Evolutionary conservation across 2,888 invertebrate species (phyloP).

Genomic region (Xylota sylvarum): DNA sequence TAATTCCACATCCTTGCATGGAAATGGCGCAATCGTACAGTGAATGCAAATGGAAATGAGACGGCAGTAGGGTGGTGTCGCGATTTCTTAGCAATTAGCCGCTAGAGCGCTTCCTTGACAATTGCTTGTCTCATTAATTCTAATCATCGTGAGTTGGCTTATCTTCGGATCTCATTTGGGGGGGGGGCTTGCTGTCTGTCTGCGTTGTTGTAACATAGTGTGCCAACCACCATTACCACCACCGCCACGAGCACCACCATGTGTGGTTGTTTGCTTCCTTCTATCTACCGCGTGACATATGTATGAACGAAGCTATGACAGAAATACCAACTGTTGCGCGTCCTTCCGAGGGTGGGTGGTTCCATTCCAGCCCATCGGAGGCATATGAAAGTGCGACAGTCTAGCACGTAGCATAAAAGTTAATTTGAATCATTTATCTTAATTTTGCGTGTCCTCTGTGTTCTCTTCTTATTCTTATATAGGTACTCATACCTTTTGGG

Average conservation of each 20-base stretch:
- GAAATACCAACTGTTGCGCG: slow-evolving; percentile 69
- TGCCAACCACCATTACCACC: slow-evolving; percentile 38
- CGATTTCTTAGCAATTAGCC: slow-evolving; percentile 77
- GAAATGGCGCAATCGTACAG: slow-evolving; percentile 61
- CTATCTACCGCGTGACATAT: slow-evolving; percentile 54
- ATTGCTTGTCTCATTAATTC: slow-evolving; percentile 77
- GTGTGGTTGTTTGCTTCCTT: slow-evolving; percentile 52
- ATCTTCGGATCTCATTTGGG: slow-evolving; percentile 73
- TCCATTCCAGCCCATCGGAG: slow-evolving; percentile 24
- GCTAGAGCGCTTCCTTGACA: slow-evolving; percentile 75
- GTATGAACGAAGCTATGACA: slow-evolving; percentile 55
- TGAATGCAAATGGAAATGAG: slow-evolving; percentile 73
- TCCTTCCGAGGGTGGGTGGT: slow-evolving; percentile 23
- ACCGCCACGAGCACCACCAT: slow-evolving; percentile 45
- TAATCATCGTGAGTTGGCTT: slow-evolving; percentile 76
- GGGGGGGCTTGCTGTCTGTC: slow-evolving; percentile 61
- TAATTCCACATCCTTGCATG: slow-evolving; percentile 66
- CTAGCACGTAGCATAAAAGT: slow-evolving; percentile 72
- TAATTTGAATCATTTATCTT: slow-evolving; percentile 77
- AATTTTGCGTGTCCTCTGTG: slow-evolving; percentile 73
- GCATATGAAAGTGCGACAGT: slow-evolving; percentile 58
- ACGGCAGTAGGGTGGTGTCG: slow-evolving; percentile 55
- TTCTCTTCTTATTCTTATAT: slow-evolving; percentile 35
- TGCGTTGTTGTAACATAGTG: slow-evolving; percentile 49
- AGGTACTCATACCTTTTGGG: slow-evolving; percentile 27